Conservation (phyloP, 2,113 vertebrate species). For the Myotis lucifugus region DNA sequence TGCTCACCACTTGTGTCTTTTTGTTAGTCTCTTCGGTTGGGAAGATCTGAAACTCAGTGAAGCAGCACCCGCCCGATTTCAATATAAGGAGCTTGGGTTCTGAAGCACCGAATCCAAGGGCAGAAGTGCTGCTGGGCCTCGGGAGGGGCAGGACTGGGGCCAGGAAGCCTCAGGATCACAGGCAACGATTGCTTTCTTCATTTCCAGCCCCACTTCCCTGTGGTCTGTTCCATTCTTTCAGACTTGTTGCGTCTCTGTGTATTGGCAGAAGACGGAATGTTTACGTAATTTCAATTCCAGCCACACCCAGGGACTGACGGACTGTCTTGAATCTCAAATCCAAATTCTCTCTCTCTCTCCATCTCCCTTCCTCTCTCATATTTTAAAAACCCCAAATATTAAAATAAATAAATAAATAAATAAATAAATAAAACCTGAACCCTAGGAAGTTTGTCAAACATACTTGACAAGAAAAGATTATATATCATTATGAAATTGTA, state of each 20-base stretch:
- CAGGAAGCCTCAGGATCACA: neutral
- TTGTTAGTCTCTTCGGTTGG: neutral
- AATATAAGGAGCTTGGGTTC: neutral
- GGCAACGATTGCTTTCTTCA: neutral
- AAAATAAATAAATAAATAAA: no score
- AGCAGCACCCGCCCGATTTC: neutral
- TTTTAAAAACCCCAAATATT: neutral
- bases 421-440: neutral
- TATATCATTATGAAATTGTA: neutral
- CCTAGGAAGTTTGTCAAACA: neutral
- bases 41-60: neutral
- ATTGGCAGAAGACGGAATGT: neutral
- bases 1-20: neutral
- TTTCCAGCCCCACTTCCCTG: neutral
- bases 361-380: no score
- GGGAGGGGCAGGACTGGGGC: neutral
- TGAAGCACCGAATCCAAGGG: neutral
- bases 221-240: neutral
- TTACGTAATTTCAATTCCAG: neutral
- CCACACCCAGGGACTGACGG: neutral
- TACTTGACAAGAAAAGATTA: neutral
- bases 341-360: neutral
- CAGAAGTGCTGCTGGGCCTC: neutral
- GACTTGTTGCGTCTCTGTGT: neutral
- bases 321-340: neutral